Percentiles rank a stretch among this genome's conserved stretches.
These are phyloP conservation scores for Barnardius zonarius DNA, from an alignment of 2,113 vertebrate species.

Conservation along the genomic window DNA sequence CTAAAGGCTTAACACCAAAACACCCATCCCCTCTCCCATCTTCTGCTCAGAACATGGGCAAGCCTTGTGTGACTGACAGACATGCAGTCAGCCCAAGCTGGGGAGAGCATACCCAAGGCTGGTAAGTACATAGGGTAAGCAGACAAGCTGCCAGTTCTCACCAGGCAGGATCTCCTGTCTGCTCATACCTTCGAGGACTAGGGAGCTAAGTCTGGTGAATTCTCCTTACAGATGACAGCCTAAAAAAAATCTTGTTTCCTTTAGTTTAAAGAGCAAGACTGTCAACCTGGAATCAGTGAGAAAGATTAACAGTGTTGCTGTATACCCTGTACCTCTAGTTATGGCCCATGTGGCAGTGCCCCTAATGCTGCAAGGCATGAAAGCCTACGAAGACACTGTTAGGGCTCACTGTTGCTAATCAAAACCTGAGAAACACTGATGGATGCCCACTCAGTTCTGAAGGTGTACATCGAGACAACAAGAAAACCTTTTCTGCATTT, in stretches of 20 bases:
- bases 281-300: background rate
- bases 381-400: background rate
- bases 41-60: background rate
- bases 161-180: background rate
- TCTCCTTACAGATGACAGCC: background rate
- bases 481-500: background rate
- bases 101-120: background rate
- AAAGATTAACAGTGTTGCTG: background rate
- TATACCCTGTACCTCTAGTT: background rate
- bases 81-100: background rate
- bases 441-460: background rate
- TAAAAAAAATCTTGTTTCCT: background rate
- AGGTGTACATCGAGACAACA: background rate
- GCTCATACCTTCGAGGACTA: background rate
- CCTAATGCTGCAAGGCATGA: background rate
- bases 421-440: background rate
- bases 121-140: background rate
- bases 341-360: accelerated
- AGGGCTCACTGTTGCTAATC: background rate
- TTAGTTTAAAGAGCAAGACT: background rate
- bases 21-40: background rate
- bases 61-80: background rate
- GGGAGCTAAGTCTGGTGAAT: background rate
- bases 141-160: background rate
- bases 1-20: background rate